Evolutionary conservation across 1,140 invertebrate species (phyloP).

Genomic region (Neodiprion fabricii): DNA sequence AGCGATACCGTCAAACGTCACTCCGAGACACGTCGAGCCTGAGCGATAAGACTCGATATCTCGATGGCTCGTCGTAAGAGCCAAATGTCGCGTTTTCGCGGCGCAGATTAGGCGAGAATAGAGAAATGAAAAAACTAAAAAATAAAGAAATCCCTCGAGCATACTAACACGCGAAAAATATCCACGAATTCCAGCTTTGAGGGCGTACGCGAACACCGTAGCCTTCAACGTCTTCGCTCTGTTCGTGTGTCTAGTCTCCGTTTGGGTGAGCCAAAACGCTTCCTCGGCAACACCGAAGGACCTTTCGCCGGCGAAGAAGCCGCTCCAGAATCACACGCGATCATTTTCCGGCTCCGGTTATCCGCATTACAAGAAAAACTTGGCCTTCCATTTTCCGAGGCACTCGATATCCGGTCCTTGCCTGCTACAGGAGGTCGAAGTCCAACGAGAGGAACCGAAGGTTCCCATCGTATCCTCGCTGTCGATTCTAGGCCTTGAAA

Average conservation of each 20-base stretch:
- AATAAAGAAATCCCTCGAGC: neutral
- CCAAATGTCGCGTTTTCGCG: neutral
- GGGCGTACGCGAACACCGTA: slow-evolving; percentile 31
- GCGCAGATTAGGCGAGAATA: no score
- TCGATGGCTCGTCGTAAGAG: neutral
- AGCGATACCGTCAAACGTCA: no score
- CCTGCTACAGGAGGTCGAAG: neutral
- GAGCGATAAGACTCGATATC: neutral
- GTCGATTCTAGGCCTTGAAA: slow-evolving; percentile 33
- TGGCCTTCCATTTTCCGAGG: slow-evolving; percentile 4
- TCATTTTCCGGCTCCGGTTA: slow-evolving; percentile 6
- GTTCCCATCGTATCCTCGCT: slow-evolving; percentile 23
- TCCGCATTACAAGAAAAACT: slow-evolving; percentile 12
- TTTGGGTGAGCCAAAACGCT: slow-evolving; percentile 31
- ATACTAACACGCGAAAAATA: no score
- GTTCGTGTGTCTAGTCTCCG: slow-evolving; percentile 30
- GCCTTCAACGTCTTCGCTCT: slow-evolving; percentile 31
- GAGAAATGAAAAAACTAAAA: neutral
- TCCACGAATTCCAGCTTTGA: slow-evolving; percentile 24
- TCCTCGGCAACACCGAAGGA: neutral
- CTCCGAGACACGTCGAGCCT: no score
- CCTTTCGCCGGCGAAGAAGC: neutral
- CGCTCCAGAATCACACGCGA: slow-evolving; percentile 7
- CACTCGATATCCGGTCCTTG: neutral
- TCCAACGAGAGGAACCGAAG: neutral